Conservation (phyloP, 2,888 invertebrate genomes). For the Micropterix aruncella region DNA sequence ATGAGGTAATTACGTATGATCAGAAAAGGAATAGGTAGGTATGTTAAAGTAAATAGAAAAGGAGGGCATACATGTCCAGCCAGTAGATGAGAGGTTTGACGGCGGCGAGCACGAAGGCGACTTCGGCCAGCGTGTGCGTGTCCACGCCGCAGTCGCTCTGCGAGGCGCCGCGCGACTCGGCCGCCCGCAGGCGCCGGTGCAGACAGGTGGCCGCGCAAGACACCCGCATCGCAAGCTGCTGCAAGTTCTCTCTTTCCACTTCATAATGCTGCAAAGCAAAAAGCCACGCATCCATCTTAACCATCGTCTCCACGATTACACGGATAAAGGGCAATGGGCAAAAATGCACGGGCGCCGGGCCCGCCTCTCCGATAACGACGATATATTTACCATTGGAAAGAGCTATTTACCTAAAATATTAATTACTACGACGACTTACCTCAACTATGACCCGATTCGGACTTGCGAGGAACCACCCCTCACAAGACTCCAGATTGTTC, state of each 20-base stretch:
- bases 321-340: too few species aligned
- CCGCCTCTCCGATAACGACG: too few species aligned
- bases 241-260: constrained; percentile 81
- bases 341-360: too few species aligned
- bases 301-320: too few species aligned
- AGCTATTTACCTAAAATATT: background rate
- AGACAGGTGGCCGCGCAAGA: constrained; percentile 72
- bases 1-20: too few species aligned
- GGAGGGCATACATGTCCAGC: constrained; percentile 82
- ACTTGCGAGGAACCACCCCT: too few species aligned
- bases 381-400: too few species aligned
- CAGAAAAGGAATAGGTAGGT: too few species aligned
- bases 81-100: constrained; percentile 83
- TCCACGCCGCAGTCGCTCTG: constrained; percentile 38
- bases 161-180: constrained; percentile 12
- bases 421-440: background rate
- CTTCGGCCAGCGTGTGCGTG: constrained; percentile 71
- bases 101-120: constrained; percentile 69
- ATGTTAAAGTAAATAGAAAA: too few species aligned
- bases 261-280: constrained; percentile 66
- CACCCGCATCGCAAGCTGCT: constrained; percentile 72
- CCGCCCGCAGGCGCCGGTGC: constrained; percentile 41
- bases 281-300: too few species aligned
- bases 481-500: too few species aligned
- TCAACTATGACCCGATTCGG: background rate